Base-by-base conservation (phyloP, 2,113 vertebrate species). In the Cacatua alba region DNA sequence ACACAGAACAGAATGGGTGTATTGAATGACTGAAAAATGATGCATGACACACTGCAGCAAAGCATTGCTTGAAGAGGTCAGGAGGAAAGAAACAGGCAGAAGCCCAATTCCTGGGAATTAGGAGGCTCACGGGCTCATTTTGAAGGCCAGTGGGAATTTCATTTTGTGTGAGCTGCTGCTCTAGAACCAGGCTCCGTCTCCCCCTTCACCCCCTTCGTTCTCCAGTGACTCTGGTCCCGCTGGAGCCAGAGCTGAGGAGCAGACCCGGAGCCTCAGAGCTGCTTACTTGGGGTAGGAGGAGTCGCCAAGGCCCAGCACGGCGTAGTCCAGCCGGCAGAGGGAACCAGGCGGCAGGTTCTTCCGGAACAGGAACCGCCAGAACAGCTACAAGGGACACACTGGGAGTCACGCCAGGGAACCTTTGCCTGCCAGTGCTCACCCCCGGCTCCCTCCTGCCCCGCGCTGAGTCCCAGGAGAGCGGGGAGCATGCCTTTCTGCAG, bases 241-340 rank as follows among this genome's bases (percentile, higher is more conserved):
- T 17, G 53, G 63, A 83, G 44, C 6, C 43, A 51, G 37, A 70
- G 80, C 49, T 39, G 20, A 76, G 82, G 35, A 65, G 37, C 26
- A 20, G 82, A 26, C 11, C 5, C 43, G 52, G 76, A 86, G 69
- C 48, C 1, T 0, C 52, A 28, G 28, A 57, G 52, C 78, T 82
- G 97, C 98, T 98, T 94, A 99, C 99, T 99, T 99, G 87, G 99
- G 94, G 33, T 99, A 99, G 2, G 99, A 99, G 11, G 99, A 99
- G 95, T 99, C 99, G 0, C 99, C 99, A 0, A 99, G 98, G 86
- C 99, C 99, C 92, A 99, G 96, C 26, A 99, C 97, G 0, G 99
- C 98, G 9, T 98, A 99, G 97, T 99, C 99, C 97, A 99, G 97
- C 64, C 96, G 98, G 94, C 98, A 98, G 84, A 99, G 98, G 57